These are phyloP conservation scores for Muscicapa adusta DNA, from an alignment of 2,113 vertebrate species.

Conservation along the genomic window DNA sequence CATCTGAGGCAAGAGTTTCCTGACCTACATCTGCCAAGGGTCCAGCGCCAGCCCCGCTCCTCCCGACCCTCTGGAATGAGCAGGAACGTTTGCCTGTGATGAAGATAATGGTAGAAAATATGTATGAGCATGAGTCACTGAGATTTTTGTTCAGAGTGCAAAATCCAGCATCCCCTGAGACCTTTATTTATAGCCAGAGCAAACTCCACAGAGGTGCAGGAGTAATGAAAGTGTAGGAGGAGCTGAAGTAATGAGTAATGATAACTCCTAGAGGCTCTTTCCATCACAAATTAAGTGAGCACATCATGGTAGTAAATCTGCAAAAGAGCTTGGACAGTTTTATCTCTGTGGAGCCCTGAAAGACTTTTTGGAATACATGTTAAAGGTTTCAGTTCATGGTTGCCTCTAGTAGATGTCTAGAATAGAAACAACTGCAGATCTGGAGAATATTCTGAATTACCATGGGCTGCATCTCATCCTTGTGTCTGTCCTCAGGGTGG, in stretches of 20 bases:
- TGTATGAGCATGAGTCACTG: slow-evolving; percentile 66
- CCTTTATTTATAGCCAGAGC: slow-evolving; percentile 70
- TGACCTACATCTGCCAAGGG: slow-evolving; percentile 3
- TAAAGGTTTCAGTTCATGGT: background rate
- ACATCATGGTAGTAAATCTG: slow-evolving; percentile 11
- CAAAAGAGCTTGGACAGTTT: slow-evolving; percentile 1
- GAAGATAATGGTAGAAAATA: slow-evolving; percentile 49
- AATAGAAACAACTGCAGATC: background rate
- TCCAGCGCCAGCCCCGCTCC: background rate
- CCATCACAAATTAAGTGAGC: background rate
- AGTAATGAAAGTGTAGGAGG: slow-evolving; percentile 48
- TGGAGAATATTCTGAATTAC: background rate
- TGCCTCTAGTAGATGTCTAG: background rate
- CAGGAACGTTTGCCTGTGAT: background rate
- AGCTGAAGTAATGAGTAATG: slow-evolving; percentile 31
- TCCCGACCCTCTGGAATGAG: background rate
- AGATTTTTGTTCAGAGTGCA: slow-evolving; percentile 42
- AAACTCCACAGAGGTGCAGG: slow-evolving; percentile 20
- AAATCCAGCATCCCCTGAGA: slow-evolving; percentile 60
- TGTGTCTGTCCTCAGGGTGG: background rate
- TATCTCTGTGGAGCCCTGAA: background rate
- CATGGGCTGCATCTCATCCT: background rate
- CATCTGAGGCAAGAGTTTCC: background rate
- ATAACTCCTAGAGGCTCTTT: slow-evolving; percentile 38
- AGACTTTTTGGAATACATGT: background rate